Conservation (phyloP, 2,797 vertebrate species). For the Psittacula echo region DNA sequence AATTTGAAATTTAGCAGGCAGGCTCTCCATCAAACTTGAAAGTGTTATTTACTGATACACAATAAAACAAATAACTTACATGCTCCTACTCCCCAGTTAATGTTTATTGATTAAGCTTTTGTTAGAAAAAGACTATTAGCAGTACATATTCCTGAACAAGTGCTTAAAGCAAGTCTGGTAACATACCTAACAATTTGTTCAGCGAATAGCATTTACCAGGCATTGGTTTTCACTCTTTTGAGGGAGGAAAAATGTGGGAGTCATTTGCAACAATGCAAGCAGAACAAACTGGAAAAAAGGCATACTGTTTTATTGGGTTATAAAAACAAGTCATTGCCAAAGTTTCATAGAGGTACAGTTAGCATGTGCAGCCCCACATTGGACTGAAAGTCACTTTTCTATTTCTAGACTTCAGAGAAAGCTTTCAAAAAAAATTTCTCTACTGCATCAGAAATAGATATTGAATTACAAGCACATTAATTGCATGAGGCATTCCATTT, state of each 20-base stretch:
- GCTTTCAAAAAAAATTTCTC: neutral
- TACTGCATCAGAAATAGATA: neutral
- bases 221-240: neutral
- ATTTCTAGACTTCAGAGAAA: neutral
- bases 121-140: conserved; percentile 7
- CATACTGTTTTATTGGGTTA: neutral
- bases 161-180: neutral
- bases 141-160: neutral
- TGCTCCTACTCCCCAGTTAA: neutral
- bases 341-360: neutral
- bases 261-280: conserved; percentile 18
- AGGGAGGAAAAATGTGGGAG: neutral
- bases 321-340: conserved; percentile 17
- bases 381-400: neutral
- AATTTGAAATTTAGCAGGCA: neutral
- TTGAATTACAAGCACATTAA: neutral
- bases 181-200: neutral
- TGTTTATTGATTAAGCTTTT: conserved; percentile 37
- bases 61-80: neutral
- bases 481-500: neutral
- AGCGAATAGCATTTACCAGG: neutral
- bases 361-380: neutral
- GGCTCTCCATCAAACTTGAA: neutral
- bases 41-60: conserved; percentile 6
- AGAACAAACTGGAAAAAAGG: conserved; percentile 23